Base-by-base conservation (phyloP, 2,888 invertebrate species). In the Seladonia tumulorum region DNA sequence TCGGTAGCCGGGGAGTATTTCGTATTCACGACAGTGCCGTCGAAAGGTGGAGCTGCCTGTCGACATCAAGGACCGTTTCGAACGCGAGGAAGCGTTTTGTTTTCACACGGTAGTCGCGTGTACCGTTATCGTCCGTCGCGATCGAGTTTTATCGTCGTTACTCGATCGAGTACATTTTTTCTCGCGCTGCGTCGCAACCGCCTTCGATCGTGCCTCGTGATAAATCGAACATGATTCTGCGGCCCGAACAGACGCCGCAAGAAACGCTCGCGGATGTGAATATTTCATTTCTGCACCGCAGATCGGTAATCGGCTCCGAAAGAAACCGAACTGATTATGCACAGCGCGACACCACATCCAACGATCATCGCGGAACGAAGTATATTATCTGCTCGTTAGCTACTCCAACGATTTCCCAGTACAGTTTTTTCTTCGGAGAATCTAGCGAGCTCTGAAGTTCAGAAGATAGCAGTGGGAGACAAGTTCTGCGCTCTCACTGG, bases 71-170 rank as follows among this genome's bases (percentile, higher is more conserved):
- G 7, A 79, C 57, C 29, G 63, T 29, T 29, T 29, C 63, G 29
- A 63, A 29, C 29, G 16, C 63, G 29, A 63, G 16, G 63, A 63
- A 63, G 25, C 22, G 22, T 63, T 81, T 86, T 35, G 57, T 77
- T 86, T 81, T 81, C 75, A 57, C 81, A 78, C 77, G 70, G 68
- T 86, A 78, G 42, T 66, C 57, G 74, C 47, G 29, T 78, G 70
- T 77, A 85, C 85, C 70, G 87, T 87, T 87, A 81, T 89, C 82
- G 47, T 57, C 16, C 45, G 60, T 72, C 25, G 42, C 57, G 71
- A 87, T 87, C 84, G 60, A 63, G 49, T 47, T 76, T 88, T 79
- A 87, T 89, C 83, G n/a, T 78, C 42, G 63, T 63, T 29, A 63
- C 63, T 63, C 29, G 16, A 16, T 63, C 63, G 29, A 63, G 16